Evolutionary conservation across 2,888 invertebrate species (phyloP).

Genomic region (Latheticus oryzae): DNA sequence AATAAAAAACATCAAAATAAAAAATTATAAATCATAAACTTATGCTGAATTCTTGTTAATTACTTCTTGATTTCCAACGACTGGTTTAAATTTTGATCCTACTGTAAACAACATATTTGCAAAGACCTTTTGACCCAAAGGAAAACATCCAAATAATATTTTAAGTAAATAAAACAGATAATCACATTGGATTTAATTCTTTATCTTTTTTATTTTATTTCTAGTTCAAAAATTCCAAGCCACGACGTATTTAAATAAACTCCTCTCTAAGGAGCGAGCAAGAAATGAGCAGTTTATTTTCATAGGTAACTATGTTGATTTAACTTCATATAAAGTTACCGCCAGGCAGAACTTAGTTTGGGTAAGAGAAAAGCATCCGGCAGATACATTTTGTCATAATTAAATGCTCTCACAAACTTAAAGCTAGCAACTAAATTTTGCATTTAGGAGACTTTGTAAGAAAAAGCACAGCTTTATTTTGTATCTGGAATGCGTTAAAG

Average conservation of each 20-base stretch:
- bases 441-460: conserved; percentile 39
- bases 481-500: conserved; percentile 37
- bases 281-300: conserved; percentile 40
- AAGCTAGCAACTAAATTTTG: conserved; percentile 41
- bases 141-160: too few species aligned
- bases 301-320: conserved; percentile 46
- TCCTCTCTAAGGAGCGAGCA: conserved; percentile 14
- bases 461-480: conserved; percentile 36
- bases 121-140: too few species aligned
- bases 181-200: too few species aligned
- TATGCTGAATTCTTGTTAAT: too few species aligned
- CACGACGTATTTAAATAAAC: conserved; percentile 20
- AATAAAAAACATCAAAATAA: too few species aligned
- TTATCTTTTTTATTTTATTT: too few species aligned
- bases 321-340: conserved; percentile 46
- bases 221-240: conserved; percentile 26
- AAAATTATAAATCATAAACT: too few species aligned
- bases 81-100: too few species aligned
- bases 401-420: conserved; percentile 41
- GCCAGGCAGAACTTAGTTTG: conserved; percentile 35
- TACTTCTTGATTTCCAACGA: too few species aligned
- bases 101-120: too few species aligned
- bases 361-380: conserved; percentile 36
- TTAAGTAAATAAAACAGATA: too few species aligned
- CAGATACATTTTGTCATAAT: conserved; percentile 45